Evolutionary conservation across 2,888 invertebrate genomes (phyloP).

Genomic region (Coecobrya sp.): DNA sequence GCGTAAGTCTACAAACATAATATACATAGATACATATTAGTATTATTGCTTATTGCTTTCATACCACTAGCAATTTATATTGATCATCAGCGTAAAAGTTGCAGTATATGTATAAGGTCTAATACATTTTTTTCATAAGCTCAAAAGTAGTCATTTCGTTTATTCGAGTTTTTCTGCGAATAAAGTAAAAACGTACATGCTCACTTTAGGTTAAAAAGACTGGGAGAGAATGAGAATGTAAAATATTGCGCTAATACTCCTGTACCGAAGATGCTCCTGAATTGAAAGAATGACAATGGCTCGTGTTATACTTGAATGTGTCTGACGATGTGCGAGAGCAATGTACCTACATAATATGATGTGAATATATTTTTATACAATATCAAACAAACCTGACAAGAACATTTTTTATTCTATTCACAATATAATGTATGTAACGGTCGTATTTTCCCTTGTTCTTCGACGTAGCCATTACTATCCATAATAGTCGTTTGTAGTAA

Average conservation of each 20-base stretch:
- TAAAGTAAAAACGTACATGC: constrained; percentile 38
- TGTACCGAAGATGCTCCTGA: constrained; percentile 11
- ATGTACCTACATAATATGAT: neutral
- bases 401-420: neutral
- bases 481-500: neutral
- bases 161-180: constrained; percentile 8
- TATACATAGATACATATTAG: neutral
- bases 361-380: too few species aligned
- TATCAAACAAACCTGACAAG: neutral
- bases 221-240: constrained; percentile 33
- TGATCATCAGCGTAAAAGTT: neutral
- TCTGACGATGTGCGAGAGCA: constrained; percentile 14
- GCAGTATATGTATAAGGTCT: neutral
- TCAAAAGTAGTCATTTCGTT: constrained; percentile 63
- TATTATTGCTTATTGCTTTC: constrained; percentile 35
- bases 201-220: constrained; percentile 36
- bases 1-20: constrained; percentile 20
- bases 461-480: neutral
- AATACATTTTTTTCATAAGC: constrained; percentile 1
- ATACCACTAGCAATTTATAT: constrained; percentile 7
- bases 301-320: constrained; percentile 38
- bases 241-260: constrained; percentile 17
- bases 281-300: constrained; percentile 54
- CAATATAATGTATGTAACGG: neutral
- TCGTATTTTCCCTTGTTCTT: constrained; percentile 39